These are phyloP conservation scores for Idaea aversata DNA, from an alignment of 2,888 invertebrate species.

Conservation along the genomic window DNA sequence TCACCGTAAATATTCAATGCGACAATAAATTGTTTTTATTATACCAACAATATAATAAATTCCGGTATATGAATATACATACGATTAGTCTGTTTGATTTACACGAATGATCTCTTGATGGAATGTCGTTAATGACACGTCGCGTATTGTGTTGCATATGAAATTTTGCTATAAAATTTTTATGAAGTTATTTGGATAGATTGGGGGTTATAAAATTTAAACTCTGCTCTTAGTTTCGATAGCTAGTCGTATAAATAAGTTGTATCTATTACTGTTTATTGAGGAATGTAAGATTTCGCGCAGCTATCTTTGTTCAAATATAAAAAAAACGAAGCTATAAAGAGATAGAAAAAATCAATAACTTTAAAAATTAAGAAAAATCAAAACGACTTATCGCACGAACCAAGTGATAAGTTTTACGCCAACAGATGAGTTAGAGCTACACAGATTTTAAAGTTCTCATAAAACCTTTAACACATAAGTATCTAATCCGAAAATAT, in stretches of 20 bases:
- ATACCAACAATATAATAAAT: conserved; percentile 5
- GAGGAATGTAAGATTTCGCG: not conserved
- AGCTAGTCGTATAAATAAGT: not conserved
- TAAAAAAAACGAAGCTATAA: too few species aligned
- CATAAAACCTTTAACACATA: not conserved
- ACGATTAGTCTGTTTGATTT: not conserved
- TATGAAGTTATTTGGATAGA: not conserved
- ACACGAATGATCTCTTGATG: not conserved
- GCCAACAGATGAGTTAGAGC: too few species aligned
- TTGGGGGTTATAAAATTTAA: not conserved
- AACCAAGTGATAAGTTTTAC: not conserved
- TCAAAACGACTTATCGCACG: not conserved
- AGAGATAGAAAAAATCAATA: not conserved
- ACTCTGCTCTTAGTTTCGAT: not conserved
- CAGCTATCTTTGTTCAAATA: not conserved
- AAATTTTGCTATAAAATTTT: conserved; percentile 1
- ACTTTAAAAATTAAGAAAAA: not conserved
- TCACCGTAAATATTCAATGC: conserved; percentile 25
- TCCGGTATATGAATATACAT: not conserved
- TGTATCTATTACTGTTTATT: not conserved
- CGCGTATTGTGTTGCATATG: not conserved
- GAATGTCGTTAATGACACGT: not conserved
- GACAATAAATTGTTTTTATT: conserved; percentile 21
- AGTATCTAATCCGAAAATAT: not conserved
- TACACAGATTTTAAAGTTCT: not conserved